Base-by-base conservation (phyloP, 2,113 vertebrate species). In the Pseudonaja textilis region DNA sequence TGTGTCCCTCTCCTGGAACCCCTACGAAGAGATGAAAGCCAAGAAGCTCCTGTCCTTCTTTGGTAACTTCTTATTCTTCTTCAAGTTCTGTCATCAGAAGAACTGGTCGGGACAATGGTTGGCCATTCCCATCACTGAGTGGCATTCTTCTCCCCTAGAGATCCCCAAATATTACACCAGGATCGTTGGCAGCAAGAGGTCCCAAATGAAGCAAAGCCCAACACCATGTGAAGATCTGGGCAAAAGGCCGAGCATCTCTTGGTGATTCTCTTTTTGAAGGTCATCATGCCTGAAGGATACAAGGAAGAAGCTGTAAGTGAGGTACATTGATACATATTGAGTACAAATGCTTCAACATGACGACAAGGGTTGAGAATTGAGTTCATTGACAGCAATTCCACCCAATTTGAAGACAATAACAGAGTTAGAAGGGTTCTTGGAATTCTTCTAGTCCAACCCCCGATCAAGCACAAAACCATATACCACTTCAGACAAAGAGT, bases 161-260 rank as follows among this genome's bases (percentile, higher is more conserved):
- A 39, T 45, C 52, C 96, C 0, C 9, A 86, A 1, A 95, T 42
- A 88, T 97, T 97, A 91, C 97, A 97, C 22, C 96, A 61, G 94
- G 89, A 96, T 85, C 1, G 91, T 0, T 95, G 54, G 54, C 96
- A 97, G 91, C 97, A 97, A n/a, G 93, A 64, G 0, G 97, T 96
- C 86, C 95, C 92, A 90, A 95, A 97, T 42, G 96, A 74, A 23
- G 34, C 89, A 55, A 97, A 18, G 14, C 96, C 97, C 92, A 97
- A 2, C 1, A 26, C 26, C 94, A 97, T 94, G 86, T 97, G 94
- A 91, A 95, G 88, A 16, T 61, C 0, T 5, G 96, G 96, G 6
- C 97, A 97, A n/a, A 52, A 96, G 22, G 86, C 3, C 0, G 97
- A 96, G 54, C 97, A 97, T 87, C 95, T 96, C 95, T 97, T 97